Evolutionary conservation across 2,888 invertebrate genomes (phyloP), one percentile per base, ranked within the genome.

Genomic region (Linnaemya tessellans): DNA sequence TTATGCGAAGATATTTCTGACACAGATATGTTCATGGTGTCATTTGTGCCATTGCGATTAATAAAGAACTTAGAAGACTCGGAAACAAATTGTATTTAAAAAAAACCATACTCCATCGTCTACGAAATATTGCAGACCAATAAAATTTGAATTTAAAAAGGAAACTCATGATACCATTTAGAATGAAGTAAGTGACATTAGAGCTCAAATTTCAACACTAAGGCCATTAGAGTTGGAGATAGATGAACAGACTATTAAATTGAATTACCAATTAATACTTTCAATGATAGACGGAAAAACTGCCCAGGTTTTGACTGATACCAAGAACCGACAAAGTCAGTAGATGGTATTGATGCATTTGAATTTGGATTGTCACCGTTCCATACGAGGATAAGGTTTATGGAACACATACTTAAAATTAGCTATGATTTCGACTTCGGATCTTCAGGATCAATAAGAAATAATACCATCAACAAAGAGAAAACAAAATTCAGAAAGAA

Each of bases 111-210:
- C 20, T 10, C 15, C 18, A 51, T 20, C 51, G 8, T 20, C 51
- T 51, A 20, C 20, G 30, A 15, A 58, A 58, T 35, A 35, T n/a
- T 35, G 35, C 15, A 56, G 35, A 13, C 35, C 58, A 58, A 58
- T 58, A 3, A 58, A 58, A 58, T 58, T 58, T 58, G 5, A 58
- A 58, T 58, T 35, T 3, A 35, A 58, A 58, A 58, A 58, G 13
- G 9, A 56, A 25, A 56, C 13, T 56, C 56, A 25, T 56, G 56
- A 56, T 56, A 10, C 56, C 56, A 56, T 56, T 58, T 35, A 58
- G 4, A 58, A 58, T 15, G 35, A 58, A 58, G 35, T 58, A 3
- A 58, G 35, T 58, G 9, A 58, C 35, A 35, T 58, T 13, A 58
- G 13, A 1, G 35, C 58, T 13, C 41, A 41, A 13, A 41, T 41